Evolutionary conservation across 1,140 invertebrate species (phyloP).

Genomic region (Diachasma alloeum): DNA sequence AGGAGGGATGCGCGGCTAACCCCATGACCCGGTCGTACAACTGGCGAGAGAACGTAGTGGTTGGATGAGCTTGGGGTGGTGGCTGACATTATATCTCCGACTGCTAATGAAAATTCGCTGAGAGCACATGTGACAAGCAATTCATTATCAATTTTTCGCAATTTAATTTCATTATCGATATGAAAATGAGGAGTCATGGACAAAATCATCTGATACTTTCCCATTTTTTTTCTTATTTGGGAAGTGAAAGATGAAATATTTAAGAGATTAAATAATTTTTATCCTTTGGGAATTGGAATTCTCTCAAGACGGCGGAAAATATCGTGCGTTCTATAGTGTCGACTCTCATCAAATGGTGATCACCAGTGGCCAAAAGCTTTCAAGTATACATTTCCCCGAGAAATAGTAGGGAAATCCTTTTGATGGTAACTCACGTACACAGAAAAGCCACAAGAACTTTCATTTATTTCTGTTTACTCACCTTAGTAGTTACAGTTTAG

Average conservation of each 20-base stretch:
- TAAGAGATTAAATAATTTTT: too few species aligned
- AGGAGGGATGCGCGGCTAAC: constrained; percentile 18
- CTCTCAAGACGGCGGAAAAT: not conserved
- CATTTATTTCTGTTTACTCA: not conserved
- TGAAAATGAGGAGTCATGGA: too few species aligned
- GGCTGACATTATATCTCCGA: not conserved
- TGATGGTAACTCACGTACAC: not conserved
- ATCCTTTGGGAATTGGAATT: too few species aligned
- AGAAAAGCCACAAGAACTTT: not conserved
- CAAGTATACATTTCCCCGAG: not conserved
- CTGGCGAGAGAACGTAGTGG: not conserved
- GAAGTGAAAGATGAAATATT: too few species aligned
- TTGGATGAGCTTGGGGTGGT: not conserved
- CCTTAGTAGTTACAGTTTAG: not conserved
- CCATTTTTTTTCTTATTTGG: too few species aligned
- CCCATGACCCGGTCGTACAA: constrained; percentile 27
- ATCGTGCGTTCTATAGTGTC: not conserved
- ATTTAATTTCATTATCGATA: too few species aligned
- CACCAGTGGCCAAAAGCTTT: not conserved
- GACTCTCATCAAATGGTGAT: not conserved
- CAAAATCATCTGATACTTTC: too few species aligned
- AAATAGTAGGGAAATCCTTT: not conserved
- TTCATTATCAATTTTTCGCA: too few species aligned
- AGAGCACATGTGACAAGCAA: too few species aligned
- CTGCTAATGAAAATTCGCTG: not conserved